These are phyloP conservation scores for Oryzias woworae DNA, from an alignment of 2,113 vertebrate species.

Conservation along the genomic window DNA sequence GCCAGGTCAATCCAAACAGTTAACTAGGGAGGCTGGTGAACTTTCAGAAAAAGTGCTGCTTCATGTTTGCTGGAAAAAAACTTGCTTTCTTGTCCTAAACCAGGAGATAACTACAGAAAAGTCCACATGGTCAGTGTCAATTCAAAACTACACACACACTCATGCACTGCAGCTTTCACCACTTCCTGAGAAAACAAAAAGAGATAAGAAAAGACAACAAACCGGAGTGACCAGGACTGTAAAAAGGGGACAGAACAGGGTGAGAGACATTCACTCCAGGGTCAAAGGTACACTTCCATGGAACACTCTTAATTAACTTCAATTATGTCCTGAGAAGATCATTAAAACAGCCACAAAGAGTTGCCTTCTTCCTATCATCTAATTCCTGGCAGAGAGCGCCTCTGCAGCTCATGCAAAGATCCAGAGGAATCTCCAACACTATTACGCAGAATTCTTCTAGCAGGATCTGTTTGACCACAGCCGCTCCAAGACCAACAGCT, in stretches of 20 bases:
- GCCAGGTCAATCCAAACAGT: conserved; percentile 54
- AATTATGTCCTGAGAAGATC: conserved; percentile 68
- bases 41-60: conserved; percentile 56
- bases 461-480: conserved; percentile 9
- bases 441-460: conserved; percentile 25
- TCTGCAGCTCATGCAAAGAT: conserved; percentile 36
- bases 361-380: conserved; percentile 28
- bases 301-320: conserved; percentile 72
- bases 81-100: conserved; percentile 54
- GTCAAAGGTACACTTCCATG: conserved; percentile 65
- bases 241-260: conserved; percentile 60
- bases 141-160: conserved; percentile 31
- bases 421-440: conserved; percentile 17
- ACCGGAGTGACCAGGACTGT: conserved; percentile 63
- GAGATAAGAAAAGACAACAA: conserved; percentile 76
- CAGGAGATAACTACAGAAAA: conserved; percentile 55
- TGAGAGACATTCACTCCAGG: conserved; percentile 52
- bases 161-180: conserved; percentile 67
- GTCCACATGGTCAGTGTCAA: conserved; percentile 37
- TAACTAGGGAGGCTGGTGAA: conserved; percentile 51
- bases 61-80: conserved; percentile 42
- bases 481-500: background rate
- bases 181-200: conserved; percentile 78
- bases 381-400: conserved; percentile 35
- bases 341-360: conserved; percentile 61